phyloP scores from a whole-genome alignment of 2,888 invertebrate species.

The Phrixothrix hirtus region DNA sequence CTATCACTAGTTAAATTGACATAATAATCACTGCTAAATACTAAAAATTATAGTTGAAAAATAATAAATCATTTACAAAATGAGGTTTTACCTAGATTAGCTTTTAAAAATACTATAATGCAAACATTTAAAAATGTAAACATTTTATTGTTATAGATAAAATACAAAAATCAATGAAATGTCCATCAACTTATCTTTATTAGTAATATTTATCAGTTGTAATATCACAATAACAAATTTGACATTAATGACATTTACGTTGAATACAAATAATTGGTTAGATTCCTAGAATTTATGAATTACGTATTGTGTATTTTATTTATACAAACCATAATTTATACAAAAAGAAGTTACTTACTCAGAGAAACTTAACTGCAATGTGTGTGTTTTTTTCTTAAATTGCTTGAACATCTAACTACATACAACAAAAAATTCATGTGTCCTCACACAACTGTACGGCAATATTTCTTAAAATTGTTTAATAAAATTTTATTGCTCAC shows the following conservation, averaged over 20 bases:
- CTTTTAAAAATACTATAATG: conserved; percentile 4
- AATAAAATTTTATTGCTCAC: too few species aligned
- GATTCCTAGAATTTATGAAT: not conserved
- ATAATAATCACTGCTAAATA: conserved; percentile 41
- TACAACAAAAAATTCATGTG: too few species aligned
- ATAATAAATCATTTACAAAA: not conserved
- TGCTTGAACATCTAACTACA: too few species aligned
- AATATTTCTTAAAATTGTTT: too few species aligned
- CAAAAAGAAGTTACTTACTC: too few species aligned
- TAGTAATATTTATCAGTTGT: conserved; percentile 4
- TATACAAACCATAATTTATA: not conserved
- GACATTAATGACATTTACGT: not conserved
- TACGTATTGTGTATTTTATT: not conserved
- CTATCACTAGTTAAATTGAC: conserved; percentile 65
- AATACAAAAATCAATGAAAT: conserved; percentile 1
- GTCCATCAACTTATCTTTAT: conserved; percentile 3
- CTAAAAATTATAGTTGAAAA: not conserved
- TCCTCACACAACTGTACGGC: too few species aligned
- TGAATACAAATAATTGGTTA: not conserved
- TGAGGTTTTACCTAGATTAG: conserved; percentile 4
- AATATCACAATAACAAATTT: conserved; percentile 13
- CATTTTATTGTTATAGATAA: not conserved
- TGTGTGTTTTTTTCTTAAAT: too few species aligned
- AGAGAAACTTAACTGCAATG: too few species aligned
- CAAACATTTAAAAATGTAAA: conserved; percentile 6